Evolutionary conservation across 2,888 invertebrate species (phyloP), one percentile per base, ranked within the genome.

Genomic region (Neria commutata): DNA sequence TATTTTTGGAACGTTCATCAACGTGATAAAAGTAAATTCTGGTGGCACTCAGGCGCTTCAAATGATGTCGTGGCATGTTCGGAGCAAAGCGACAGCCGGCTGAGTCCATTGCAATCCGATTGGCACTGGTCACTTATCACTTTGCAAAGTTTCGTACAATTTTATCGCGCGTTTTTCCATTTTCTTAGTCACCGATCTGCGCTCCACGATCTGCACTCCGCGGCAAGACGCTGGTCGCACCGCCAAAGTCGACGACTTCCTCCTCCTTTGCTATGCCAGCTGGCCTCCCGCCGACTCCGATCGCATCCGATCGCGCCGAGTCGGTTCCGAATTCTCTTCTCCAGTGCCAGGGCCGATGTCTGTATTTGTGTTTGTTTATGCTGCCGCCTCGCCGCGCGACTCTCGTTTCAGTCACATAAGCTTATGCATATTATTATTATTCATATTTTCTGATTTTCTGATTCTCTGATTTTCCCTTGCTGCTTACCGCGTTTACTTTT

Each of bases 101-200:
- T n/a, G n/a, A n/a, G n/a, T n/a, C n/a, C n/a, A n/a, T n/a, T n/a
- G n/a, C n/a, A n/a, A n/a, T n/a, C n/a, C n/a, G n/a, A n/a, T n/a
- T n/a, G n/a, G n/a, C n/a, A n/a, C n/a, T n/a, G n/a, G n/a, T n/a
- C n/a, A n/a, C n/a, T n/a, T n/a, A n/a, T n/a, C n/a, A n/a, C n/a
- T n/a, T n/a, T n/a, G n/a, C n/a, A n/a, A n/a, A n/a, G n/a, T n/a
- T n/a, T n/a, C n/a, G n/a, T n/a, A n/a, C n/a, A n/a, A n/a, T n/a
- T n/a, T n/a, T n/a, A n/a, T n/a, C n/a, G n/a, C n/a, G n/a, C n/a
- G n/a, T n/a, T n/a, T n/a, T n/a, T n/a, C n/a, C n/a, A n/a, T n/a
- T n/a, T n/a, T n/a, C n/a, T 40, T 33, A 50, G 60, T 63, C 58
- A 56, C 56, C 51, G 46, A 46, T 24, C 49, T 40, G 53, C 53